Evolutionary conservation across 1,140 invertebrate species (phyloP).

Genomic region (Adelges cooleyi): DNA sequence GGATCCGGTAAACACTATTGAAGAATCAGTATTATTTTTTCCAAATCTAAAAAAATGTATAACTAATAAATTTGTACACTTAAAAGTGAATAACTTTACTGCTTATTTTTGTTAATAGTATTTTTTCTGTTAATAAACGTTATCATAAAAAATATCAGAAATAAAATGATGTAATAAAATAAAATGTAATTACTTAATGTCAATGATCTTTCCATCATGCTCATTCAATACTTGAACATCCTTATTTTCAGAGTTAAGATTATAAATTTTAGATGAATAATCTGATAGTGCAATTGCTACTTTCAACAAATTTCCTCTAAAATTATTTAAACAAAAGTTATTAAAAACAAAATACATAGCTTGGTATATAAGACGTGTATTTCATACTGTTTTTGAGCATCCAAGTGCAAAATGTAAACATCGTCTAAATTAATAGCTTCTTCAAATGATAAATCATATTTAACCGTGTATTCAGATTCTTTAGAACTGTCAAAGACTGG

Average conservation of each 20-base stretch:
- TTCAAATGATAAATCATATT: neutral
- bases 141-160: no score
- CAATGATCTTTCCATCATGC: conserved; percentile 10
- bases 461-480: neutral
- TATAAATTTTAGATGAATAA: conserved; percentile 8
- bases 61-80: neutral
- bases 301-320: conserved; percentile 1
- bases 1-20: conserved; percentile 42
- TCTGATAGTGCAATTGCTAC: neutral
- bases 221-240: neutral
- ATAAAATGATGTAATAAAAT: no score
- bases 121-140: no score
- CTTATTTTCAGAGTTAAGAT: neutral
- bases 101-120: no score
- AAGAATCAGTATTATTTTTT: neutral
- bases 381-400: conserved; percentile 7
- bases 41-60: conserved; percentile 8
- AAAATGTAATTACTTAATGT: conserved; percentile 18
- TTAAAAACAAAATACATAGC: no score
- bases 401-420: neutral
- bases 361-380: no score
- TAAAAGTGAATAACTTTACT: neutral
- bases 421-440: neutral
- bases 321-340: no score
- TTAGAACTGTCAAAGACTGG: neutral